These are phyloP conservation scores for Drosophila suzukii DNA, from an alignment of 1,140 invertebrate species.

Conservation along the genomic window DNA sequence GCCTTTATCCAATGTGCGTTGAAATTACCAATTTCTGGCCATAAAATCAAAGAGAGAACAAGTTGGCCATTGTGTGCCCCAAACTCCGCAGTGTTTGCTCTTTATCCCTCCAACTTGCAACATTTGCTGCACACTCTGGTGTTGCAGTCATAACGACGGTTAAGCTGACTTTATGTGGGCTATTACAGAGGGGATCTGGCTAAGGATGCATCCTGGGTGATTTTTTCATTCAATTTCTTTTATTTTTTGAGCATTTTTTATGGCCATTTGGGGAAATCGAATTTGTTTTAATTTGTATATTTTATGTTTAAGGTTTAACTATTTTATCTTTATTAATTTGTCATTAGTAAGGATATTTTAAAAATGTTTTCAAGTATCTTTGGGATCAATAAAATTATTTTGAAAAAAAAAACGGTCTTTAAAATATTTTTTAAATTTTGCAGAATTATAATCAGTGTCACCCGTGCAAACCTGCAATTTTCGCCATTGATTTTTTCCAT, in stretches of 20 bases:
- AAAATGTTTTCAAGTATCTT: no score
- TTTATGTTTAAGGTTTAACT: background rate
- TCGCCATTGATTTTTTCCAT: slow-evolving; percentile 21
- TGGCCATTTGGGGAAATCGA: background rate
- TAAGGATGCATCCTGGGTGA: slow-evolving; percentile 26
- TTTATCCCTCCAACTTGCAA: slow-evolving; percentile 32
- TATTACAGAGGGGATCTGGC: slow-evolving; percentile 54
- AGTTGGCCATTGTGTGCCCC: slow-evolving; percentile 53
- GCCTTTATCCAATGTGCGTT: slow-evolving; percentile 58
- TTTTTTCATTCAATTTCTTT: slow-evolving; percentile 3
- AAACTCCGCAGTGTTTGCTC: background rate
- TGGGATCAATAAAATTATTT: no score
- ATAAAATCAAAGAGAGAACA: slow-evolving; percentile 78
- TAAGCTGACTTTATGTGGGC: slow-evolving; percentile 78
- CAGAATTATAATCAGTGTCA: no score
- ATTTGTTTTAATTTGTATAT: background rate
- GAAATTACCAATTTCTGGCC: slow-evolving; percentile 79
- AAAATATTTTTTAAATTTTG: no score
- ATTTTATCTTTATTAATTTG: background rate
- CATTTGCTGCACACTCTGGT: slow-evolving; percentile 33
- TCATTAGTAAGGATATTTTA: no score
- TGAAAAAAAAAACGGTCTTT: no score
- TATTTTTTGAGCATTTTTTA: background rate
- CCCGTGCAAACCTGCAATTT: no score
- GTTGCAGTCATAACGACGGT: slow-evolving; percentile 65